phyloP scores from a whole-genome alignment of 2,888 invertebrate species.

The Vesta saturnalis region DNA sequence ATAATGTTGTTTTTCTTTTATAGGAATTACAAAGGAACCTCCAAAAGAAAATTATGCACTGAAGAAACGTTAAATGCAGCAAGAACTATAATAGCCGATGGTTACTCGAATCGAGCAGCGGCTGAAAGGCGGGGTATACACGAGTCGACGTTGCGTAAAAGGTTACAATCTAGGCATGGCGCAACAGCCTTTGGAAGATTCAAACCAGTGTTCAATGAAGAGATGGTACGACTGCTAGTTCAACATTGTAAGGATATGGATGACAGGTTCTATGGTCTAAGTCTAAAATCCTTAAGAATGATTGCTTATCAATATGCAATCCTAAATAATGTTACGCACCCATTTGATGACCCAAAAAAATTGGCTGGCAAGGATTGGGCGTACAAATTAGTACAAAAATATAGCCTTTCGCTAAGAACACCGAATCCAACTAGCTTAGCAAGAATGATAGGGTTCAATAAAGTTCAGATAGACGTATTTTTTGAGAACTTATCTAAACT shows the following conservation, averaged over 20 bases:
- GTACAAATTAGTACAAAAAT: too few relatives aligned
- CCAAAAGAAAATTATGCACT: too few relatives aligned
- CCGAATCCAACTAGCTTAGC: not conserved
- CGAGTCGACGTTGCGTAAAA: slow-evolving; percentile 38
- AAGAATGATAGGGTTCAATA: not conserved
- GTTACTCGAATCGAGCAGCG: too few relatives aligned
- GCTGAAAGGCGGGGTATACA: not conserved
- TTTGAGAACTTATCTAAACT: not conserved
- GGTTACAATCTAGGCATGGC: slow-evolving; percentile 29
- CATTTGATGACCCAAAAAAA: too few relatives aligned
- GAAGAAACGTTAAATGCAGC: too few relatives aligned
- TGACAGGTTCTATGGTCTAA: too few relatives aligned
- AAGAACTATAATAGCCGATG: too few relatives aligned
- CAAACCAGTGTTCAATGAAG: slow-evolving; percentile 27
- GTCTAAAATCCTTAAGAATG: too few relatives aligned
- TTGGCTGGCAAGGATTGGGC: too few relatives aligned
- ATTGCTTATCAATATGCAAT: too few relatives aligned
- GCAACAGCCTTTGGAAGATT: slow-evolving; percentile 33
- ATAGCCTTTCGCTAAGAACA: not conserved
- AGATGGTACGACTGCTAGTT: slow-evolving; percentile 34
- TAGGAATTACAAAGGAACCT: not conserved
- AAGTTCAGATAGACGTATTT: not conserved
- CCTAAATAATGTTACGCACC: too few relatives aligned
- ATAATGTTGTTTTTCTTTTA: not conserved
- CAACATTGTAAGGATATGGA: slow-evolving; percentile 6